Conservation (phyloP, 2,113 vertebrate genomes). For the Cinclus mexicanus region DNA sequence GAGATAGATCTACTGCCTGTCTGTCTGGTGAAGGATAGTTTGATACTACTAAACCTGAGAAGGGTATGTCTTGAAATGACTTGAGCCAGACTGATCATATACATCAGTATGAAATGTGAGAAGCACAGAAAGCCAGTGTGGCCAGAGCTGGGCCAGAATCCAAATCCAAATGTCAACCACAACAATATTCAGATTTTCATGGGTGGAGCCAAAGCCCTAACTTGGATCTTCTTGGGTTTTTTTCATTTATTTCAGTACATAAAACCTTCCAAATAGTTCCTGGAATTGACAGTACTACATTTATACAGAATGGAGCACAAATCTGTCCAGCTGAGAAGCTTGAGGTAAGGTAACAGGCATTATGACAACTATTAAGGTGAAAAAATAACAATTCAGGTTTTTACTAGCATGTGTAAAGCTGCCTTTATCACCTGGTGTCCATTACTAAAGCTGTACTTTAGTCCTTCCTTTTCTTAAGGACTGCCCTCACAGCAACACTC, state of each 20-base stretch:
- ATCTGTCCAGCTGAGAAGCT: background rate
- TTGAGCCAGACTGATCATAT: background rate
- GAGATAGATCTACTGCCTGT: background rate
- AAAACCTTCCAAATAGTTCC: conserved; percentile 8
- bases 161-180: conserved; percentile 23
- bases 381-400: background rate
- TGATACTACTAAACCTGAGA: background rate
- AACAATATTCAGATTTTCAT: conserved; percentile 28
- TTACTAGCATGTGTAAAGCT: background rate
- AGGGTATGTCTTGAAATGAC: background rate
- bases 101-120: background rate
- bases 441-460: background rate
- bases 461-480: background rate
- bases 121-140: background rate
- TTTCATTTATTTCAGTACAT: background rate
- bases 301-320: background rate
- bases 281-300: background rate
- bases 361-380: background rate
- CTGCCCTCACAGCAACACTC: background rate
- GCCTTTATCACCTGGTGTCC: background rate
- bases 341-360: background rate
- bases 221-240: conserved; percentile 13
- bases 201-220: background rate
- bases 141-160: background rate
- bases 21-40: background rate